These are phyloP conservation scores for Thunnus maccoyii DNA, from an alignment of 2,113 vertebrate species.

Conservation along the genomic window DNA sequence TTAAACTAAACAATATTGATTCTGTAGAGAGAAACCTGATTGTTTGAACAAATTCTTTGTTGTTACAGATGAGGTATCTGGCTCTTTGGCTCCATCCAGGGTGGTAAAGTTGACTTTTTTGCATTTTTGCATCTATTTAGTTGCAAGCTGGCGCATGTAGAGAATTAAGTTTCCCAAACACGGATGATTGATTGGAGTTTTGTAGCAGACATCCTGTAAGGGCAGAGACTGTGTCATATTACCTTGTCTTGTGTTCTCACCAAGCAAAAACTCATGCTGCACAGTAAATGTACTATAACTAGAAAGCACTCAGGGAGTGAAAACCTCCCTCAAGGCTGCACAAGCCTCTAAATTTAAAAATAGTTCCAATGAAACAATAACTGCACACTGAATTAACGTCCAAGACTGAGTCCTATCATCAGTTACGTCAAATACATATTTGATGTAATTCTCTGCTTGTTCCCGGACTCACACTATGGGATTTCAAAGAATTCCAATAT, in stretches of 20 bases:
- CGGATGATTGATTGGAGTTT: background rate
- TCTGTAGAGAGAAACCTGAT: background rate
- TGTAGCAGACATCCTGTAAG: background rate
- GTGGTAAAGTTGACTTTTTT: background rate
- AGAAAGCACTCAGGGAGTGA: background rate
- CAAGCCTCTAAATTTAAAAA: slow-evolving; percentile 5
- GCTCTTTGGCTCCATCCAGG: background rate
- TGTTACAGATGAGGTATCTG: background rate
- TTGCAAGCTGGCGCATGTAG: background rate
- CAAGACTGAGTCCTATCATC: too few species aligned
- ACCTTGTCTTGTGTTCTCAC: background rate
- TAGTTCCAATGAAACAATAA: background rate
- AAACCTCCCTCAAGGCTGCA: background rate
- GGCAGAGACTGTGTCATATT: too few species aligned
- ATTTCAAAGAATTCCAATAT: too few species aligned
- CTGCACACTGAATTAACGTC: background rate
- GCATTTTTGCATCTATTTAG: background rate
- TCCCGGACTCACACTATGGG: background rate
- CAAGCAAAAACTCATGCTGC: background rate
- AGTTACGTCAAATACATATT: background rate
- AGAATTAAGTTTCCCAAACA: background rate
- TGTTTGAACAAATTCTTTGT: background rate
- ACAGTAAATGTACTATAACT: background rate
- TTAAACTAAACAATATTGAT: background rate
- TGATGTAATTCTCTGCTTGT: background rate